Base-by-base conservation (phyloP, 2,888 invertebrate species). In the Neuroscelio doddi region DNA sequence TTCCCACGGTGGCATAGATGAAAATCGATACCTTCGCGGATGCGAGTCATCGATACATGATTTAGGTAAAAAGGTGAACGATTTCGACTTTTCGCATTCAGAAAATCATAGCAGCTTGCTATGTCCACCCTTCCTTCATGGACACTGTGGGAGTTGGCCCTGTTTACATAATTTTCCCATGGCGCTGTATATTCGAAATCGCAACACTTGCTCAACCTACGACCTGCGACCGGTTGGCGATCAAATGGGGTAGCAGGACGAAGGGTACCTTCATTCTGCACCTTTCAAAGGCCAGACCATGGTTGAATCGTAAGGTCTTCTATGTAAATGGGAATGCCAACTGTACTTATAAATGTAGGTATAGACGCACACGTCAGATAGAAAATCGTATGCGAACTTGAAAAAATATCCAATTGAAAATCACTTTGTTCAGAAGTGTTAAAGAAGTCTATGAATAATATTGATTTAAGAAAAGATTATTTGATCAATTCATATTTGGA, bases 201-300 rank as follows among this genome's bases (percentile, higher is more conserved):
- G 69, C 61, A 66, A 62, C 69, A 66, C 64, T 69, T 66, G 64
- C 61, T 58, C 41, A 66, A 66, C 66, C 51, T 26, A 34, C 34
- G 51, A 52, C 10, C 44, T 38, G 38, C 38, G 38, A 38, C 10
- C 38, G 10, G 14, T 8, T 8, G 1, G 38, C 49, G 56, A 55
- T 59, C 51, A 59, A 59, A 55, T 59, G 59, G 64, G 50, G 51
- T 38, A 58, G 12, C 34, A 42, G 45, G 24, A 30, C 49, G 34
- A 21, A 57, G 53, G 53, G 59, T 59, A 49, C 62, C 41, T 42
- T 30, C 41, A 21, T 52, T 14, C 30, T 17, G 12, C 14, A n/a
- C 17, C 41, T 56, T 62, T 63, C 57, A 61, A 53, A 56, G 56
- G 26, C 14, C 29, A 3, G 49, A 53, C 50, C 21, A 24, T 32